These are phyloP conservation scores for Lacerta viridis DNA, from an alignment of 2,797 vertebrate genomes.

Conservation along the genomic window DNA sequence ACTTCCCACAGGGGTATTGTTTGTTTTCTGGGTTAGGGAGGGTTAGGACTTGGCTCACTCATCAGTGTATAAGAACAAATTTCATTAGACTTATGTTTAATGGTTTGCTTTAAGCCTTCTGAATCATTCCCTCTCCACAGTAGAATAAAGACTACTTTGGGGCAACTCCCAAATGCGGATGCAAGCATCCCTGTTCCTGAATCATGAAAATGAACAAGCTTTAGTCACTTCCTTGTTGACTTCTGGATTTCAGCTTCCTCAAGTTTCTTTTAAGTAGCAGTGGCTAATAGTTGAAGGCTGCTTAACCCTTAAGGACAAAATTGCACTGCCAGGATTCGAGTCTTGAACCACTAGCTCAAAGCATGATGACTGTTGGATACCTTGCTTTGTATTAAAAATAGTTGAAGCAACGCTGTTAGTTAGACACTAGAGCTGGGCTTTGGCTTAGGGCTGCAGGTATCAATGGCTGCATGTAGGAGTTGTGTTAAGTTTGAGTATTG, in stretches of 20 bases:
- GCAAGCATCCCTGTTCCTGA: neutral
- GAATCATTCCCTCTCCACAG: neutral
- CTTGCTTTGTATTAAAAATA: neutral
- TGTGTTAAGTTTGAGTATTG: too few relatives aligned
- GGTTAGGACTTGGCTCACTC: neutral
- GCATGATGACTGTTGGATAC: neutral
- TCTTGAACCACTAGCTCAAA: neutral
- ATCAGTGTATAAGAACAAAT: neutral
- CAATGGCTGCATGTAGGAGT: too few relatives aligned
- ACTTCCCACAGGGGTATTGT: neutral
- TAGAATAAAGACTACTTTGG: neutral
- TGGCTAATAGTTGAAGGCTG: neutral
- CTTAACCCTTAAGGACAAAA: fast-evolving
- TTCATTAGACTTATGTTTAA: neutral
- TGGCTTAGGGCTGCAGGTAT: too few relatives aligned
- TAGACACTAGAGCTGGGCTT: neutral
- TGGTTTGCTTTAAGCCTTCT: neutral
- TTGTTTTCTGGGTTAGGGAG: too few relatives aligned
- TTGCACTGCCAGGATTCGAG: neutral
- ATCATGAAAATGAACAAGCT: neutral
- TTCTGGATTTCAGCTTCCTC: slow-evolving; percentile 24
- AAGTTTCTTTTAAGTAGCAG: neutral
- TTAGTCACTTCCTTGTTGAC: slow-evolving; percentile 7
- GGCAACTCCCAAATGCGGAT: neutral
- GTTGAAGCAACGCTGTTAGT: neutral